Percentiles rank a stretch among this genome's conserved stretches.
Conservation (phyloP, 2,888 invertebrate genomes). For the Pemphredon lugubris region DNA sequence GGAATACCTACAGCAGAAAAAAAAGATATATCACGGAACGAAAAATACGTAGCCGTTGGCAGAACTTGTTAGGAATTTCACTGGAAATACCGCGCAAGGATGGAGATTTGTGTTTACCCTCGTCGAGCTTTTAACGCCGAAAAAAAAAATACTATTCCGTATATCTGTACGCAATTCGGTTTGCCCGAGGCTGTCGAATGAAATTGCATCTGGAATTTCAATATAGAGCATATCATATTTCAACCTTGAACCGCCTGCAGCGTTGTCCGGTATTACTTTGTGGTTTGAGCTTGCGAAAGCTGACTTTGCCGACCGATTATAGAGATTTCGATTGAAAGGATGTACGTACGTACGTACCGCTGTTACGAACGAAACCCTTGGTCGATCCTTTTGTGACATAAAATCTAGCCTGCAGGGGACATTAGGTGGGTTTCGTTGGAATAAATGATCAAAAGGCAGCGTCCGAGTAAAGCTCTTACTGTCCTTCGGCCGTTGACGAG, state of each 20-base stretch:
- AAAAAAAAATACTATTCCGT: not conserved
- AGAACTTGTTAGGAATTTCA: no score
- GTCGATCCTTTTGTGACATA: conserved; percentile 34
- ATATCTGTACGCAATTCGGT: not conserved
- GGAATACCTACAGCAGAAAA: no score
- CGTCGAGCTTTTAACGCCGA: not conserved
- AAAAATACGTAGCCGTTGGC: no score
- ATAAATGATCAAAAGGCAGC: conserved; percentile 62
- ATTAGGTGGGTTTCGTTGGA: conserved; percentile 51
- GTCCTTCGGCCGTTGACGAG: not conserved
- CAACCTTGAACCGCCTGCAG: conserved; percentile 59
- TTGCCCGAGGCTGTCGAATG: conserved; percentile 42
- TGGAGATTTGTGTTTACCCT: no score
- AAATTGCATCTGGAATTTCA: conserved; percentile 70
- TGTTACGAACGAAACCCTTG: conserved; percentile 18
- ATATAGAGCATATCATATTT: conserved; percentile 65
- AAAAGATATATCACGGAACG: no score
- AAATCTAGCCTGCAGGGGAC: conserved; percentile 37
- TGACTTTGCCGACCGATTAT: conserved; percentile 63
- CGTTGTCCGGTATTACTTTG: conserved; percentile 65
- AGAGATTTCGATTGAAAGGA: conserved; percentile 58
- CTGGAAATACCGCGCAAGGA: no score
- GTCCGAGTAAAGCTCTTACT: not conserved
- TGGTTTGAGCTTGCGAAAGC: conserved; percentile 36
- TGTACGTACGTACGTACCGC: conserved; percentile 36